A percentile compares a stretch with the other conserved stretches of the same genome.
Conservation (phyloP, 2,797 vertebrate genomes). For the Tangara arthus region DNA sequence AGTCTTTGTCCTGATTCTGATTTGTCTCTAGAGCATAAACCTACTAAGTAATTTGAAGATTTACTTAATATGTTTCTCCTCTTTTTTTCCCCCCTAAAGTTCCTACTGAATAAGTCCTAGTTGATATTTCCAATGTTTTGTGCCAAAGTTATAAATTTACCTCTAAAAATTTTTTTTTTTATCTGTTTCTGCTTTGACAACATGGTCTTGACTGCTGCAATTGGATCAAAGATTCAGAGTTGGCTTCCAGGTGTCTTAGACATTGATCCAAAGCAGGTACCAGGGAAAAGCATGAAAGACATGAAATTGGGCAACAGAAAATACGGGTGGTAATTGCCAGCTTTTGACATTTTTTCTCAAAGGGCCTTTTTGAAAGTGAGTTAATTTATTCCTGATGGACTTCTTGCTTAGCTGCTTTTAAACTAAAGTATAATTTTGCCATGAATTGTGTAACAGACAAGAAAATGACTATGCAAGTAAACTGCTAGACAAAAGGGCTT, state of each 20-base stretch:
- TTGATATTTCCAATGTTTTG: neutral
- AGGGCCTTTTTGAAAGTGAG: neutral
- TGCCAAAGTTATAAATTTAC: neutral
- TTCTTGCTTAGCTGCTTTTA: neutral
- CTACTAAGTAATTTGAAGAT: neutral
- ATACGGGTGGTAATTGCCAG: neutral
- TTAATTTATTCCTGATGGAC: neutral
- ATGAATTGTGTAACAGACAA: neutral
- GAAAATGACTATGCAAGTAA: neutral
- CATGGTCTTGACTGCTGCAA: neutral
- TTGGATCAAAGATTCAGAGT: neutral
- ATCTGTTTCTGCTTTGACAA: neutral
- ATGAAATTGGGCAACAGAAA: neutral
- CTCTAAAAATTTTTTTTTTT: too few species aligned
- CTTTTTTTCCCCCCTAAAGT: rapidly evolving
- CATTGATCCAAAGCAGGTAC: neutral
- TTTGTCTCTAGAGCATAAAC: neutral
- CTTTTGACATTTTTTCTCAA: neutral
- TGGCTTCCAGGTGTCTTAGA: neutral
- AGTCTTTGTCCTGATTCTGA: neutral
- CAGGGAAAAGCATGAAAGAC: neutral
- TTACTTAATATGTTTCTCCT: neutral
- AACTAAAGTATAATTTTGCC: neutral
- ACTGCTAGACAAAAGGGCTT: neutral
- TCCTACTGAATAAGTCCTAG: neutral